These are phyloP conservation scores for Fragum fragum DNA, from an alignment of 2,888 invertebrate genomes.

Conservation along the genomic window DNA sequence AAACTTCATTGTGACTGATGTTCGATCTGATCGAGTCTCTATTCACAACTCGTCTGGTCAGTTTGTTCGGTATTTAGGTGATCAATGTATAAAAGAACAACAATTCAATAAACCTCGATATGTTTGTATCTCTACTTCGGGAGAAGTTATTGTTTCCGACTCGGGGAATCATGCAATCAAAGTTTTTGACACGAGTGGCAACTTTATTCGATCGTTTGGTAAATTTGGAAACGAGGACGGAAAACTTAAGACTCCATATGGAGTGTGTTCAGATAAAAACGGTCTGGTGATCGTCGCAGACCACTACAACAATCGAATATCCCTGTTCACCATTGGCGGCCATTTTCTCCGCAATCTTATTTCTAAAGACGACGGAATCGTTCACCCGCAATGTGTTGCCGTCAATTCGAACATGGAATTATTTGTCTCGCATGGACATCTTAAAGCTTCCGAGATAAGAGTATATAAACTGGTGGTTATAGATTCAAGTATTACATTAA, in stretches of 20 bases:
- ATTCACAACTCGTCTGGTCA: slow-evolving; percentile 85
- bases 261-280: slow-evolving; percentile 87
- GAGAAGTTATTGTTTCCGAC: slow-evolving; percentile 87
- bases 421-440: slow-evolving; percentile 68
- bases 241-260: slow-evolving; percentile 88
- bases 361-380: slow-evolving; percentile 60
- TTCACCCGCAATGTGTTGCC: slow-evolving; percentile 72
- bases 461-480: slow-evolving; percentile 50
- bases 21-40: slow-evolving; percentile 85
- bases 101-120: slow-evolving; percentile 88
- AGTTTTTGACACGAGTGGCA: slow-evolving; percentile 86
- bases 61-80: slow-evolving; percentile 77
- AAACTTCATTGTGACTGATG: slow-evolving; percentile 87
- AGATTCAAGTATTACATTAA: too few relatives aligned
- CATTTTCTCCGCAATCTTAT: slow-evolving; percentile 77
- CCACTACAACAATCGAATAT: slow-evolving; percentile 87
- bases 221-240: slow-evolving; percentile 87
- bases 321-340: slow-evolving; percentile 75
- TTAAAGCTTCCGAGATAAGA: slow-evolving; percentile 71
- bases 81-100: slow-evolving; percentile 84
- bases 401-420: slow-evolving; percentile 66
- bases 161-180: slow-evolving; percentile 88
- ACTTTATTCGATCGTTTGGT: slow-evolving; percentile 87
- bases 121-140: slow-evolving; percentile 86
- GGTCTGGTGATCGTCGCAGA: slow-evolving; percentile 88